Base-by-base conservation (phyloP, 2,888 invertebrate species). In the Drosophila meridionalis region DNA sequence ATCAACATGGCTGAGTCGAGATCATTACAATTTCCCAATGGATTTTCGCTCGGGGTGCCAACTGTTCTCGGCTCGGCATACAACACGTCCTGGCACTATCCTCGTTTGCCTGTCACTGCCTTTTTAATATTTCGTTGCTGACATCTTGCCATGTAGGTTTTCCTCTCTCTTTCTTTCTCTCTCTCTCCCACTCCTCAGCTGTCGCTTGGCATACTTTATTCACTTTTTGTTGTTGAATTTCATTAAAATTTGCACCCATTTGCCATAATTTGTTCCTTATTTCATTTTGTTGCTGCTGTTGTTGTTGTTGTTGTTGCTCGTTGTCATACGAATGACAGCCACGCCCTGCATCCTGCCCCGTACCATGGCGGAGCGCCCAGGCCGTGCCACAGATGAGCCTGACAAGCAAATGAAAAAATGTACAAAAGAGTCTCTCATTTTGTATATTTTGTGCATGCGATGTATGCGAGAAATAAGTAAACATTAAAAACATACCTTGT, bases 221-320 rank as follows among this genome's bases (percentile, higher is more conserved):
- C 65, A 59, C 65, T 75, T 76, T 78, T 73, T 80, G 77, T 79
- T 76, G 87, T 73, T 82, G 82, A 88, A 86, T 88, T 89, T 88
- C 86, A 88, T 88, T 88, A 89, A 89, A 87, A 86, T 89, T 86
- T 89, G 82, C 76, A 70, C 86, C 89, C 89, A 89, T 88, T 89
- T 89, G 88, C 82, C 89, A 89, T 87, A 88, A 88, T 87, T 87
- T 88, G 83, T 89, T 56, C 83, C 79, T 69, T 57, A 72, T 34
- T 60, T 45, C 20, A 48, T 43, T 30, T 45, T 65, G 61, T 60
- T 62, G 12, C 0, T 50, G 7, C 30, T 50, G 47, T 64, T 38
- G 30, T 50, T 50, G 28, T 65, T 65, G 75, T 50, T 50, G 28
- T 65, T 65, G 75, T 6, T 42, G 7, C 1, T 42, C 6, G 62